phyloP scores from a whole-genome alignment of 2,797 vertebrate species.

The Tarsius wallacei region DNA sequence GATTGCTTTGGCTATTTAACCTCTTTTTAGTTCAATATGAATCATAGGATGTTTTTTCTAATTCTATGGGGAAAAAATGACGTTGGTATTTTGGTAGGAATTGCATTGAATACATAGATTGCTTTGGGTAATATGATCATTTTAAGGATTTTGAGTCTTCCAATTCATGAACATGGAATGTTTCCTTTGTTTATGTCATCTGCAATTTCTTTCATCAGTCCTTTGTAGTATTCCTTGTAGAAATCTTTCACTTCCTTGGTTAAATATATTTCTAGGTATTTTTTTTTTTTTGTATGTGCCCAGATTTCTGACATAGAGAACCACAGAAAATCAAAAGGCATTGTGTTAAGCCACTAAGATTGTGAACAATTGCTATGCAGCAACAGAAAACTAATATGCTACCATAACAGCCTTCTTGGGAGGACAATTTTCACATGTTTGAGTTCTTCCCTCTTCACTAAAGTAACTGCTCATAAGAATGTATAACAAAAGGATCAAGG shows the following conservation, averaged over 20 bases:
- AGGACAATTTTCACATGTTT: background rate
- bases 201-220: background rate
- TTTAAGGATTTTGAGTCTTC: background rate
- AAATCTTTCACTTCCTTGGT: background rate
- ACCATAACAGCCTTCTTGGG: background rate
- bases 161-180: background rate
- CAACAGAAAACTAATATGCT: background rate
- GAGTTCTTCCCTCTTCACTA: background rate
- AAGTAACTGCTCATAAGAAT: background rate
- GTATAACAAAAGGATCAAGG: background rate
- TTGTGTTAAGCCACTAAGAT: background rate
- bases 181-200: background rate
- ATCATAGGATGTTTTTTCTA: background rate
- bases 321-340: background rate
- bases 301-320: background rate
- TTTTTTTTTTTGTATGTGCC: background rate
- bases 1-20: background rate
- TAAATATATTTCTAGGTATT: background rate
- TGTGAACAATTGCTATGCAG: background rate
- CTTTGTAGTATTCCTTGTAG: background rate
- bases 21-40: background rate
- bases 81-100: background rate
- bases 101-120: background rate
- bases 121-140: background rate
- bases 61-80: background rate